phyloP scores from a whole-genome alignment of 2,888 invertebrate species.

The Erebia epiphron region DNA sequence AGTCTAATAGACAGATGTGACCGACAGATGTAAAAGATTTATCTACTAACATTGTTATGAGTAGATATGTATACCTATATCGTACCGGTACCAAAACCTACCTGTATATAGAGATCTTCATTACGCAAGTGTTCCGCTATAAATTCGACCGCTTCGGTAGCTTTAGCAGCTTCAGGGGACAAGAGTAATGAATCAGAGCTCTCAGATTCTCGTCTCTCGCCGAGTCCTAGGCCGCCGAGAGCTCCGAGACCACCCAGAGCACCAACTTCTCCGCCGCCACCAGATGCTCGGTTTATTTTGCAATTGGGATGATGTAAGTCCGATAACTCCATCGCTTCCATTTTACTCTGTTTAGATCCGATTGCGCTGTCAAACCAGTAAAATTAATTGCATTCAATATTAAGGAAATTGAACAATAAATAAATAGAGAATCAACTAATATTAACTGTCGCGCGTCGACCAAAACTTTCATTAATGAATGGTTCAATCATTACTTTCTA shows the following conservation, averaged over 20 bases:
- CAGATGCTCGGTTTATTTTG: slow-evolving; percentile 93
- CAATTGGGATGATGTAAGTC: slow-evolving; percentile 98
- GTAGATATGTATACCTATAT: background rate
- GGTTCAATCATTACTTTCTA: too few species aligned
- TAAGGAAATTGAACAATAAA: background rate
- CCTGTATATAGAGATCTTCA: slow-evolving; percentile 99
- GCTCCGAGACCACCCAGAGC: slow-evolving; percentile 83
- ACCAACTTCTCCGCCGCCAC: slow-evolving; percentile 76
- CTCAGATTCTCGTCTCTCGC: slow-evolving; percentile 93
- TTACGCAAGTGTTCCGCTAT: slow-evolving; percentile 98
- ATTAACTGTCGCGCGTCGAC: too few species aligned
- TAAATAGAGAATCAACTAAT: too few species aligned
- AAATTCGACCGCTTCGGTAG: slow-evolving; percentile 98
- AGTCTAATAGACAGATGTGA: too few species aligned
- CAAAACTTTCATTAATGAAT: too few species aligned
- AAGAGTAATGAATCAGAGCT: slow-evolving; percentile 95
- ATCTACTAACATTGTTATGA: too few species aligned
- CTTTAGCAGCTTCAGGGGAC: slow-evolving; percentile 96
- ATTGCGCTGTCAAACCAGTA: slow-evolving; percentile 80
- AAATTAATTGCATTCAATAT: slow-evolving; percentile 26
- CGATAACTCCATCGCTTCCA: slow-evolving; percentile 96
- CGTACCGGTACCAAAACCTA: slow-evolving; percentile 57
- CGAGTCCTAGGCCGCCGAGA: slow-evolving; percentile 84
- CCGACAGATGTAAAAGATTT: too few species aligned
- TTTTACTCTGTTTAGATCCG: slow-evolving; percentile 90